A percentile compares a stretch with the other conserved stretches of the same genome.
phyloP scores from a whole-genome alignment of 2,888 invertebrate genomes.

The Lepeophtheirus nordmannii region DNA sequence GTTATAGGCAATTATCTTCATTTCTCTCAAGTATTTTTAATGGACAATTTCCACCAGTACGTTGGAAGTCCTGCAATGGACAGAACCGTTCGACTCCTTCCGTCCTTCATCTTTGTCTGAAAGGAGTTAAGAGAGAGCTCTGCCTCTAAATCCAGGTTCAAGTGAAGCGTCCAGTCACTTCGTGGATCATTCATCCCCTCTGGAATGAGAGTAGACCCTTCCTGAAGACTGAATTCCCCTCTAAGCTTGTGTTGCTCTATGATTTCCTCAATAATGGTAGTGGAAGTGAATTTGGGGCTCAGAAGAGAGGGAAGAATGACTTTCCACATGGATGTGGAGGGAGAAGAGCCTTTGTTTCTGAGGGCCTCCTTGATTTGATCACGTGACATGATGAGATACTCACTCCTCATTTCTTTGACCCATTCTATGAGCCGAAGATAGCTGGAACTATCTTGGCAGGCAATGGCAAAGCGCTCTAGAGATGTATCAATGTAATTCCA shows the following conservation, averaged over 20 bases:
- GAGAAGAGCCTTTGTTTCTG: background rate
- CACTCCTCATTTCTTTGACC: background rate
- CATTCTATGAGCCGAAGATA: background rate
- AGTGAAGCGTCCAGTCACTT: background rate
- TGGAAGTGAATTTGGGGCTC: background rate
- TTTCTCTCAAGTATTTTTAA: too few relatives aligned
- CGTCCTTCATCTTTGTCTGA: background rate
- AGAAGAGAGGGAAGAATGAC: background rate
- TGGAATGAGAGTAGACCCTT: background rate
- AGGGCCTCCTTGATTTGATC: background rate
- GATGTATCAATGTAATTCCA: background rate
- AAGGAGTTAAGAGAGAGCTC: background rate
- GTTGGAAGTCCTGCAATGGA: background rate
- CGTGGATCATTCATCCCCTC: background rate
- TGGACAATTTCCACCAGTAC: background rate
- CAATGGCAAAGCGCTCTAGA: background rate
- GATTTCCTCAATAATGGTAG: background rate
- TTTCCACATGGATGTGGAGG: background rate
- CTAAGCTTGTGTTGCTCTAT: background rate
- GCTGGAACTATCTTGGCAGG: background rate
- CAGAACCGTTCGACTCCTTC: background rate
- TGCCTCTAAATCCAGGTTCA: background rate
- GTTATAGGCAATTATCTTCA: too few relatives aligned
- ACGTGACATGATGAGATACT: background rate
- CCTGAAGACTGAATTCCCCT: background rate